phyloP scores from a whole-genome alignment of 2,113 vertebrate genomes.

The Arenaria interpres region DNA sequence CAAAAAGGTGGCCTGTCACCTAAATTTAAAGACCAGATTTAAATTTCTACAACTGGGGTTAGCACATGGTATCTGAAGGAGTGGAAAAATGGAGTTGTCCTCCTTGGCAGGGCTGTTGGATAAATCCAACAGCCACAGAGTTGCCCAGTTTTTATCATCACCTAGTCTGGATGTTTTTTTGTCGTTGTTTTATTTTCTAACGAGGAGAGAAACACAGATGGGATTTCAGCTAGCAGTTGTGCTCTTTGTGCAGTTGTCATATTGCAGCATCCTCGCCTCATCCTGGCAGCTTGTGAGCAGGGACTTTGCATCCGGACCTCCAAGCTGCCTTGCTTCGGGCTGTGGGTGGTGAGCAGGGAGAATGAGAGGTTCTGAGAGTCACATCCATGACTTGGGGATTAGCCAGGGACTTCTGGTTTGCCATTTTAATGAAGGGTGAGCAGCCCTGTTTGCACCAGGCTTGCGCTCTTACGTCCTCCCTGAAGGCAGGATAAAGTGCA shows the following conservation, averaged over 20 bases:
- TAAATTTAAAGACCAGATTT: background rate
- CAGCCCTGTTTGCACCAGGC: background rate
- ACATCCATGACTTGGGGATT: background rate
- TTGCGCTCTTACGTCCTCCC: background rate
- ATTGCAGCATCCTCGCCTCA: background rate
- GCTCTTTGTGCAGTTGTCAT: background rate
- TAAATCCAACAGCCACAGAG: background rate
- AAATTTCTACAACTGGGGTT: background rate
- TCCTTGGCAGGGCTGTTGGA: background rate
- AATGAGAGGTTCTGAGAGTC: background rate
- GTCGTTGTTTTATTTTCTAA: background rate
- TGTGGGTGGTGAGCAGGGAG: background rate
- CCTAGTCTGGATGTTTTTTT: background rate
- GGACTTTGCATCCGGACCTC: background rate
- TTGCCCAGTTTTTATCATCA: background rate
- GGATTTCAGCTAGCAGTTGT: background rate
- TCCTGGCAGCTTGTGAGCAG: background rate
- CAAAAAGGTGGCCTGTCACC: background rate
- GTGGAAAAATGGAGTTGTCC: background rate
- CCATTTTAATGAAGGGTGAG: background rate
- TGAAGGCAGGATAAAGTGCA: background rate
- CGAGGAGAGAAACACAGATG: fast-evolving
- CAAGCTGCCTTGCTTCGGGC: background rate
- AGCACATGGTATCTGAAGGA: background rate
- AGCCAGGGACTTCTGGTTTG: background rate